Percentiles rank a stretch among this genome's conserved stretches.
Conservation (phyloP, 2,113 vertebrate species). For the Xyrauchen texanus region DNA sequence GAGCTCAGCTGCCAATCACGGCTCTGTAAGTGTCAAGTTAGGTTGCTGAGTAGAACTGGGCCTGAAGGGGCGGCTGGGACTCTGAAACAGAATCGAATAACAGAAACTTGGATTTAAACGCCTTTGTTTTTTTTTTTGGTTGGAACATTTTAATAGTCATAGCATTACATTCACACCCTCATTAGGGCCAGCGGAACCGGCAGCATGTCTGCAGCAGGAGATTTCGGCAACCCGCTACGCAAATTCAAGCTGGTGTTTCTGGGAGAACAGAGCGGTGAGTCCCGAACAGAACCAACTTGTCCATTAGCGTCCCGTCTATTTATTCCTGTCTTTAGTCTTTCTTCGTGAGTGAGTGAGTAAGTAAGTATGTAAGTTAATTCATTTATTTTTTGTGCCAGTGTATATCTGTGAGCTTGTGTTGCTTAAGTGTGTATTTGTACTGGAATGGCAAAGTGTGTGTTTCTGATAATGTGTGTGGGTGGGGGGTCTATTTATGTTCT, state of each 20-base stretch:
- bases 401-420: no score
- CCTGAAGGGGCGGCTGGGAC: conserved; percentile 18
- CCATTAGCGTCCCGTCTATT: neutral
- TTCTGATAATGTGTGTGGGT: neutral
- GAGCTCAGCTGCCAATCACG: conserved; percentile 35
- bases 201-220: conserved; percentile 77
- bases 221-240: conserved; percentile 77
- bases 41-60: conserved; percentile 46
- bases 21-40: conserved; percentile 9
- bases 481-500: neutral
- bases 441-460: no score
- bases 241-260: conserved; percentile 80
- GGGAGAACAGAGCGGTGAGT: conserved; percentile 77
- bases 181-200: neutral
- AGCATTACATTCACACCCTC: neutral
- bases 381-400: no score
- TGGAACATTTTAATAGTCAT: neutral
- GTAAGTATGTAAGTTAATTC: no score
- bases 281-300: no score
- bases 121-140: neutral
- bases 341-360: no score
- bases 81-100: neutral
- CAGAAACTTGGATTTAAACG: neutral
- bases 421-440: no score
- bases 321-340: neutral